Evolutionary conservation across 1,140 invertebrate species (phyloP).

Genomic region (Hyphantria cunea): DNA sequence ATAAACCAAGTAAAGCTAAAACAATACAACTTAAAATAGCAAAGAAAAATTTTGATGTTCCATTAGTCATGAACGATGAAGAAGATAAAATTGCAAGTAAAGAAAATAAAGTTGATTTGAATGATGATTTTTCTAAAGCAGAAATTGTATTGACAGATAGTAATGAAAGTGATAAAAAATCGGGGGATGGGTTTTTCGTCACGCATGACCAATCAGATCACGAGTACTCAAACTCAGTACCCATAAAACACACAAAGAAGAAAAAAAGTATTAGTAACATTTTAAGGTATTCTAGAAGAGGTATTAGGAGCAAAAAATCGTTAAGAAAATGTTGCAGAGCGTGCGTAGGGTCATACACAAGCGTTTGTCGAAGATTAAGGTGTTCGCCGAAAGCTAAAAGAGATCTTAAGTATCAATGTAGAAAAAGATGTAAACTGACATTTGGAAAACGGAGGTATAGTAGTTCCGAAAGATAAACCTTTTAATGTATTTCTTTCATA

Average conservation of each 20-base stretch:
- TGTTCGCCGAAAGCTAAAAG: constrained; percentile 24
- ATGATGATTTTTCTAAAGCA: too few species aligned
- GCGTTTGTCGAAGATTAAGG: constrained; percentile 27
- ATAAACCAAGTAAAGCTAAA: too few species aligned
- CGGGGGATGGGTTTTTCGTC: too few species aligned
- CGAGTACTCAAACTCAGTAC: too few species aligned
- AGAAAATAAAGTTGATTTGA: too few species aligned
- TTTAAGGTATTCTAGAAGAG: not conserved
- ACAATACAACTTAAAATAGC: too few species aligned
- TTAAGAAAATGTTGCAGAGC: constrained; percentile 22
- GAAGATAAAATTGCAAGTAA: too few species aligned
- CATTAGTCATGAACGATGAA: too few species aligned
- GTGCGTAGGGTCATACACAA: constrained; percentile 21
- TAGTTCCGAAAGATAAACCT: not conserved
- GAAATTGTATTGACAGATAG: too few species aligned
- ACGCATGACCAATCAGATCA: too few species aligned
- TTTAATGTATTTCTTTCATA: not conserved
- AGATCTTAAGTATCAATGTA: constrained; percentile 19
- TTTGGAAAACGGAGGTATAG: constrained; percentile 23
- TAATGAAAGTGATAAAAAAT: too few species aligned
- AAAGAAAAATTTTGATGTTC: too few species aligned
- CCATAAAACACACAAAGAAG: not conserved
- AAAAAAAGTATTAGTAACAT: not conserved
- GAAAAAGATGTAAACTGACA: constrained; percentile 15
- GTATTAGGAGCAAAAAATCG: constrained; percentile 14